Evolutionary conservation across 2,797 vertebrate genomes (phyloP).

Genomic region (Hipposideros larvatus): DNA sequence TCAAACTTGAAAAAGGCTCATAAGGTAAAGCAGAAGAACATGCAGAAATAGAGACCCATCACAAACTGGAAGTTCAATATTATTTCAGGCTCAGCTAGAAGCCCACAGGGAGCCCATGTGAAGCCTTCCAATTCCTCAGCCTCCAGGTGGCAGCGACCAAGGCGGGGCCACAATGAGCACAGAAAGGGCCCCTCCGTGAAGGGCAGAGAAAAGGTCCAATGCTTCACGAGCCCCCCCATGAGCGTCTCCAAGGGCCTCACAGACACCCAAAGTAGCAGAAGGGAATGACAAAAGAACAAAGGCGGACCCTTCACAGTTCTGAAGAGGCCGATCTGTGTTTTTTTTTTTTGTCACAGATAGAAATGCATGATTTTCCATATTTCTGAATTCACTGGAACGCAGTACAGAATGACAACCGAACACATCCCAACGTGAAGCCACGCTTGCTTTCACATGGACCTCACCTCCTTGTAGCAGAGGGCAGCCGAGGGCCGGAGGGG

Average conservation of each 20-base stretch:
- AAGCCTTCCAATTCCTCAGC: not conserved
- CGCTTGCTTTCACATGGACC: not conserved
- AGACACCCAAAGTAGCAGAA: not conserved
- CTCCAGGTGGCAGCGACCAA: not conserved
- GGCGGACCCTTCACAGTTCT: not conserved
- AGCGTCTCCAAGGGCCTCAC: not conserved
- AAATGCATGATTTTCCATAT: not conserved
- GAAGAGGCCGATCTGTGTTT: not conserved
- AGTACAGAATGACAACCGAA: not conserved
- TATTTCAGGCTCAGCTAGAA: not conserved
- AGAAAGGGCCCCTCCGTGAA: too few species aligned
- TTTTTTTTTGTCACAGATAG: not conserved
- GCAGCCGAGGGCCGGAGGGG: slow-evolving; percentile 97
- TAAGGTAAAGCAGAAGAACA: not conserved
- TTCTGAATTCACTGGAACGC: not conserved
- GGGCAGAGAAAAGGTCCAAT: not conserved
- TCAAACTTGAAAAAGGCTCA: not conserved
- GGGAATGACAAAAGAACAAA: not conserved
- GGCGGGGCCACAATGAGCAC: not conserved
- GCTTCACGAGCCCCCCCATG: too few species aligned
- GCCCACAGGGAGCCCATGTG: not conserved
- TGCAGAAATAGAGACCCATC: not conserved
- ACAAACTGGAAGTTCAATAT: not conserved
- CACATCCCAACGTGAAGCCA: not conserved
- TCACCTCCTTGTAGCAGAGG: slow-evolving; percentile 98